phyloP scores from a whole-genome alignment of 2,113 vertebrate genomes.

The Melanerpes formicivorus region DNA sequence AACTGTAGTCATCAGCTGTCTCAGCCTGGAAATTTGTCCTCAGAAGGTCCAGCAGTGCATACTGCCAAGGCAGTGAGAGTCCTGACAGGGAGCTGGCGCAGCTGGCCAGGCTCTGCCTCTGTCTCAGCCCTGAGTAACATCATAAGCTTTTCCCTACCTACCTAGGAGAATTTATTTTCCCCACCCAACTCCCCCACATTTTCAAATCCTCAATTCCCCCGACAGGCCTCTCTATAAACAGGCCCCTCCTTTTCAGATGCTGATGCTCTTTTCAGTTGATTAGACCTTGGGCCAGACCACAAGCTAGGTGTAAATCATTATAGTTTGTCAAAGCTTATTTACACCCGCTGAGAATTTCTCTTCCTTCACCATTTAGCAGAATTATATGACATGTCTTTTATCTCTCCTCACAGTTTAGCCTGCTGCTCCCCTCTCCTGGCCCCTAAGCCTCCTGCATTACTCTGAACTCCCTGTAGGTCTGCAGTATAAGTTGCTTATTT shows the following conservation, averaged over 20 bases:
- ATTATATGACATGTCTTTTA: conserved; percentile 44
- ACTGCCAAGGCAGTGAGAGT: background rate
- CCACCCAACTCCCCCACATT: background rate
- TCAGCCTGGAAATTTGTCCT: background rate
- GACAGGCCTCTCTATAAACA: background rate
- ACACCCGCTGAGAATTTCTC: conserved; percentile 19
- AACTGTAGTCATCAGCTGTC: background rate
- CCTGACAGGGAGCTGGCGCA: background rate
- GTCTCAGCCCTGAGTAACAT: background rate
- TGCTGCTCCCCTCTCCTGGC: background rate
- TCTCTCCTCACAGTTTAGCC: conserved; percentile 19
- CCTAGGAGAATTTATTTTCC: background rate
- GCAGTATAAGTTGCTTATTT: conserved; percentile 52
- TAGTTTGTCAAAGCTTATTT: conserved; percentile 40
- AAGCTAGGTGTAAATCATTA: conserved; percentile 8
- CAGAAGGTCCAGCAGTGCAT: background rate
- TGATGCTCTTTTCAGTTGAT: conserved; percentile 35
- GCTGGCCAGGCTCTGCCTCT: background rate
- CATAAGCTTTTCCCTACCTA: background rate
- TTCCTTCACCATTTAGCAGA: conserved; percentile 42
- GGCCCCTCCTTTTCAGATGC: background rate
- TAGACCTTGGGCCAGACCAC: background rate
- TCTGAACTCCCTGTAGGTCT: conserved; percentile 28
- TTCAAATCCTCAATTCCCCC: background rate
- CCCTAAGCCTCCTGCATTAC: background rate